These are phyloP conservation scores for Andrena dorsata DNA, from an alignment of 2,888 invertebrate genomes.

Conservation along the genomic window DNA sequence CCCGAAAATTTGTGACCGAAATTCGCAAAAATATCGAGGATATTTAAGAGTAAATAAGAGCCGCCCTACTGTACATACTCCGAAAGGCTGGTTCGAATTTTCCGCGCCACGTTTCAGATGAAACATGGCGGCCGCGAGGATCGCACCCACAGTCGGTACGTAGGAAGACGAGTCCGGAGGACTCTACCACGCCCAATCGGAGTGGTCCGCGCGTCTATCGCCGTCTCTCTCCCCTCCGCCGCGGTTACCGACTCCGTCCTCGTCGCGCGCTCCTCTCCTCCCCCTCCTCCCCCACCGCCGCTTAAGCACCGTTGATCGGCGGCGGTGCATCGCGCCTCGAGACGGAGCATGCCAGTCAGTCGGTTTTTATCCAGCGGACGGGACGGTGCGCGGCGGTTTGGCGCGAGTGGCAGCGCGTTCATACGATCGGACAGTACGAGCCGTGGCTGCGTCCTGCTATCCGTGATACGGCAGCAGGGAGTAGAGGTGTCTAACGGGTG, in stretches of 20 bases:
- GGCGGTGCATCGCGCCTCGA: conserved; percentile 51
- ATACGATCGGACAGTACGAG: conserved; percentile 60
- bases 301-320: conserved; percentile 53
- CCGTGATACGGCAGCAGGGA: conserved; percentile 28
- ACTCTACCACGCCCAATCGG: conserved; percentile 73
- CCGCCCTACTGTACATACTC: not conserved
- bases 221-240: conserved; percentile 45
- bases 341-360: conserved; percentile 71
- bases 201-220: conserved; percentile 62
- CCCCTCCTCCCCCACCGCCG: conserved; percentile 56
- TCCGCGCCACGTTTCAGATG: conserved; percentile 34
- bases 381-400: conserved; percentile 55
- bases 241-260: conserved; percentile 35
- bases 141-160: conserved; percentile 61
- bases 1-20: not conserved
- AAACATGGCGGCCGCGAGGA: conserved; percentile 47
- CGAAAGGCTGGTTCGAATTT: conserved; percentile 30
- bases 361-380: conserved; percentile 71
- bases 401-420: conserved; percentile 63
- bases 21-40: not conserved
- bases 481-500: conserved; percentile 3
- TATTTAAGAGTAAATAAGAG: not conserved
- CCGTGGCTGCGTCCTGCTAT: conserved; percentile 44
- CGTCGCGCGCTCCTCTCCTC: conserved; percentile 41
- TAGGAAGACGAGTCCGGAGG: conserved; percentile 55